A percentile compares a stretch with the other conserved stretches of the same genome.
phyloP scores from a whole-genome alignment of 2,113 vertebrate genomes.

The Oxyura jamaicensis region DNA sequence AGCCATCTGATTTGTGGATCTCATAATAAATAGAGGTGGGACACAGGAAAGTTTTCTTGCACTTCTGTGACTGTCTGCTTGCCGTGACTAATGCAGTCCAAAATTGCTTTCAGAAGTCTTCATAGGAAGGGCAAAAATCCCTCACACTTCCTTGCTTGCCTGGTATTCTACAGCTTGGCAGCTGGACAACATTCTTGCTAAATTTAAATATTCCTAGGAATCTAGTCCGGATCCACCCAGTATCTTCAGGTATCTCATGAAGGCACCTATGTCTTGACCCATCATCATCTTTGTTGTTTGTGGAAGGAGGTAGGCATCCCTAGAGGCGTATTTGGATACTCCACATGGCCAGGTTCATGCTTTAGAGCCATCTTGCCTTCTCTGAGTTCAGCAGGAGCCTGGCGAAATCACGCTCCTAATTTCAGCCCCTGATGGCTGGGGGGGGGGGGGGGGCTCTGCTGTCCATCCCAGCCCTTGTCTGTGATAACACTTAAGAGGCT shows the following conservation, averaged over 20 bases:
- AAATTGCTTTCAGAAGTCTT: not conserved
- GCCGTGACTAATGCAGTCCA: not conserved
- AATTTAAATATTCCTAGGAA: not conserved
- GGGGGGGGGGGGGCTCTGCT: not conserved
- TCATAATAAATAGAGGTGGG: not conserved
- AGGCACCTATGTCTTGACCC: not conserved
- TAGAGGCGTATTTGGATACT: not conserved
- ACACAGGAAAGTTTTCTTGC: not conserved
- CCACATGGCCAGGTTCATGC: not conserved
- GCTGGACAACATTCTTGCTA: not conserved
- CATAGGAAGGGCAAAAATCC: not conserved
- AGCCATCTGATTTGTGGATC: not conserved
- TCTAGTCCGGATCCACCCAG: not conserved
- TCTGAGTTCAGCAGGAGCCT: not conserved
- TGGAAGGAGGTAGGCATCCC: not conserved
- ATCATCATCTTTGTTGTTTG: not conserved
- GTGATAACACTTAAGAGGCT: not conserved
- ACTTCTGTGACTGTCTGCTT: not conserved
- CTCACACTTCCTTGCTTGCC: not conserved
- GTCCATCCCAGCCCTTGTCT: not conserved
- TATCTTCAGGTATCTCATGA: not conserved
- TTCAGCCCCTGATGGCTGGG: not conserved
- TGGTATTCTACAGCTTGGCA: not conserved
- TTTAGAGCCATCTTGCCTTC: not conserved
- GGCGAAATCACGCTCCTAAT: not conserved